Conservation (phyloP, 2,888 invertebrate species). For the Platynereis dumerilii region DNA sequence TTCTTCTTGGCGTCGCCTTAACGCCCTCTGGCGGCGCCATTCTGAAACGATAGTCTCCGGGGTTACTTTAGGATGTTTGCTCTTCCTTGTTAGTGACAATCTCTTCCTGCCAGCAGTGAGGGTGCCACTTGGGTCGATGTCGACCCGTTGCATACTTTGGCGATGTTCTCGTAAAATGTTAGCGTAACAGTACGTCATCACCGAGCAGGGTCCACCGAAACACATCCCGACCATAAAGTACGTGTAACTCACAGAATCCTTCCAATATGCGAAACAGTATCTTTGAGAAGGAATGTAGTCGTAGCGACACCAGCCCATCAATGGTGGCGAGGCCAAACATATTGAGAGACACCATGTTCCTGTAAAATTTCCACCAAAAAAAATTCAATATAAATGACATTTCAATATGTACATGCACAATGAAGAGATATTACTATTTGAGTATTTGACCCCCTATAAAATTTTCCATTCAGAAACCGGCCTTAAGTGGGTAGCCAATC, state of each 20-base stretch:
- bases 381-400: background rate
- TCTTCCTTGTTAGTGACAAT: background rate
- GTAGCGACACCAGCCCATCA: conserved; percentile 53
- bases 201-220: conserved; percentile 50
- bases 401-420: background rate
- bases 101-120: background rate
- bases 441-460: too few species aligned
- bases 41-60: background rate
- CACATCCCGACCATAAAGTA: conserved; percentile 54
- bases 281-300: conserved; percentile 45
- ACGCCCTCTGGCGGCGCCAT: background rate
- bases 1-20: conserved; percentile 39
- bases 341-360: conserved; percentile 45
- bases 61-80: background rate
- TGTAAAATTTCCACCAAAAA: conserved; percentile 37
- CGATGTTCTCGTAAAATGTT: conserved; percentile 32
- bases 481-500: too few species aligned
- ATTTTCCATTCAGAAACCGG: too few species aligned
- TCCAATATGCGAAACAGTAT: conserved; percentile 56
- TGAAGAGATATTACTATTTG: background rate
- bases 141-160: background rate
- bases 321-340: conserved; percentile 46
- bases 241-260: conserved; percentile 46
- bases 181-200: conserved; percentile 52
- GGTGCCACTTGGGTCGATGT: background rate